Evolutionary conservation across 2,888 invertebrate genomes (phyloP).

Genomic region (Drosophila infuscata): DNA sequence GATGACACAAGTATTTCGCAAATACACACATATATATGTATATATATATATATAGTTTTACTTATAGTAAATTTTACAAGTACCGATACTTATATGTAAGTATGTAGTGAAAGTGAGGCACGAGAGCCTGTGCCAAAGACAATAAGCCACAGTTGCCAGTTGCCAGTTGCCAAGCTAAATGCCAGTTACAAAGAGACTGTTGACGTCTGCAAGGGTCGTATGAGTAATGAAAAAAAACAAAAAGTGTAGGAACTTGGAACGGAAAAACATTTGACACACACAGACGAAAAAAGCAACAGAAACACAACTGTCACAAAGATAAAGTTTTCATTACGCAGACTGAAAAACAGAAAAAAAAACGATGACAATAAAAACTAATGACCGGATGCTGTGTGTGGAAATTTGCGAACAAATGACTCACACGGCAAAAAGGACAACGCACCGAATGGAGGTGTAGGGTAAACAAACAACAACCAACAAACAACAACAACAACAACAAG

Average conservation of each 20-base stretch:
- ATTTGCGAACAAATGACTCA: constrained; percentile 48
- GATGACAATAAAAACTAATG: constrained; percentile 52
- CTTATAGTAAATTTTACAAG: constrained; percentile 18
- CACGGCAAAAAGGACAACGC: constrained; percentile 55
- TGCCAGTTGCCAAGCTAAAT: constrained; percentile 60
- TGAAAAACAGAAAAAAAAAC: neutral
- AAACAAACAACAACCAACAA: constrained; percentile 8
- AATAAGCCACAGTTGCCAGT: constrained; percentile 33
- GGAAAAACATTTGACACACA: constrained; percentile 35
- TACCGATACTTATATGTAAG: constrained; percentile 4
- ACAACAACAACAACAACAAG: constrained; percentile 2
- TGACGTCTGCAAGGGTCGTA: constrained; percentile 47
- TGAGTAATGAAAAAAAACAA: constrained; percentile 69
- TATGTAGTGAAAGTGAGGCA: constrained; percentile 63
- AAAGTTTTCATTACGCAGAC: constrained; percentile 78
- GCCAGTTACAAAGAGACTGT: constrained; percentile 29
- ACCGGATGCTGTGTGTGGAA: constrained; percentile 53
- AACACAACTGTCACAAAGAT: constrained; percentile 67
- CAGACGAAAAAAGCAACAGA: constrained; percentile 14
- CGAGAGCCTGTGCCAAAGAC: constrained; percentile 25
- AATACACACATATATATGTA: neutral
- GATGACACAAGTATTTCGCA: constrained; percentile 18
- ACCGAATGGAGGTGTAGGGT: neutral
- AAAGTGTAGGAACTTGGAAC: neutral
- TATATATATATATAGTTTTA: neutral